These are phyloP conservation scores for Eledona agricola DNA, from an alignment of 2,888 invertebrate genomes.

Conservation along the genomic window DNA sequence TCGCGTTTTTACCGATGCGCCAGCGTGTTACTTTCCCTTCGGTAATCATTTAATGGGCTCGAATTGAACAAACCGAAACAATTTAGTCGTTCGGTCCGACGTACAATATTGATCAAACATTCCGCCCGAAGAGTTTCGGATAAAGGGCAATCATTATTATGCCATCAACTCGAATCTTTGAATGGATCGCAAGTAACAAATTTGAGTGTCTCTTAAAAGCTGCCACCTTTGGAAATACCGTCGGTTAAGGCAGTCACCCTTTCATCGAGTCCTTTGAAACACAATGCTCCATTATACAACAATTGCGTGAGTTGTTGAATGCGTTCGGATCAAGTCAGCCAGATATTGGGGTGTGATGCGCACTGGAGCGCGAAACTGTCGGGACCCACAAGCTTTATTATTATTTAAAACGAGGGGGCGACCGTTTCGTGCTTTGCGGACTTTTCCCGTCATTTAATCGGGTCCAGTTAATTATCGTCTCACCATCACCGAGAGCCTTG, in stretches of 20 bases:
- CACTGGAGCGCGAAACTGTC: slow-evolving; percentile 52
- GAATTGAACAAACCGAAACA: slow-evolving; percentile 40
- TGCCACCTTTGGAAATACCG: slow-evolving; percentile 58
- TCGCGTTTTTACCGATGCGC: slow-evolving; percentile 16
- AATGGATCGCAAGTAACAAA: slow-evolving; percentile 49
- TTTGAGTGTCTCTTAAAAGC: slow-evolving; percentile 54
- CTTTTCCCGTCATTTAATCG: slow-evolving; percentile 19
- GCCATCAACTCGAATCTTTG: slow-evolving; percentile 46
- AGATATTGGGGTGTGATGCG: slow-evolving; percentile 49
- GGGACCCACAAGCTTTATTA: slow-evolving; percentile 49
- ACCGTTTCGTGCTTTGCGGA: slow-evolving; percentile 11
- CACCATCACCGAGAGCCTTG: slow-evolving; percentile 7
- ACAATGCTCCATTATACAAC: slow-evolving; percentile 60
- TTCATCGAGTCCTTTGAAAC: slow-evolving; percentile 46
- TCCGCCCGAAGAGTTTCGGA: slow-evolving; percentile 43
- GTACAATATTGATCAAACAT: slow-evolving; percentile 50
- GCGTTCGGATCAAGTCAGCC: slow-evolving; percentile 52
- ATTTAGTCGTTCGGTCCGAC: slow-evolving; percentile 43
- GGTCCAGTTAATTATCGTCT: slow-evolving; percentile 12
- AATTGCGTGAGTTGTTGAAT: slow-evolving; percentile 58
- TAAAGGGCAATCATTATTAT: slow-evolving; percentile 51
- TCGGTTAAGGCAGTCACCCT: slow-evolving; percentile 59
- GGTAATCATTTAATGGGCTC: slow-evolving; percentile 15
- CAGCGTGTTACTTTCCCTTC: slow-evolving; percentile 1
- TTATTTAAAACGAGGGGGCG: slow-evolving; percentile 36